Percentiles rank a stretch among this genome's conserved stretches.
Conservation (phyloP, 2,888 invertebrate species). For the Drosophila ustulata region DNA sequence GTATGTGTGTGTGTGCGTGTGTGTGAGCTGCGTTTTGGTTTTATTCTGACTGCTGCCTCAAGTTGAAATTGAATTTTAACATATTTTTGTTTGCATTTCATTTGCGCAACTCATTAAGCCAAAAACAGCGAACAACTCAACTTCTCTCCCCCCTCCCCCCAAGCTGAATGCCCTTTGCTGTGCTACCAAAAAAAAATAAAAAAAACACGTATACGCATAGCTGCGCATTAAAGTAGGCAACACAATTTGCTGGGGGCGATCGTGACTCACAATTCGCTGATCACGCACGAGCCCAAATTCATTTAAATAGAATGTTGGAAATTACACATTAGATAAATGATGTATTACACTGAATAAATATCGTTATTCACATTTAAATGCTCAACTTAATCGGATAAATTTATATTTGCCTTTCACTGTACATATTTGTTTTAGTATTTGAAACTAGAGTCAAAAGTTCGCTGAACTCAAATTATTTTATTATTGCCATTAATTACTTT, state of each 20-base stretch:
- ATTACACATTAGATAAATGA: no score
- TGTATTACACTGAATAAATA: no score
- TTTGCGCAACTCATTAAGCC: constrained; percentile 68
- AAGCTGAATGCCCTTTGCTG: neutral
- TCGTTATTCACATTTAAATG: no score
- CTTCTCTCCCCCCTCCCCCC: neutral
- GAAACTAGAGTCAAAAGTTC: no score
- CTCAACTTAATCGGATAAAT: no score
- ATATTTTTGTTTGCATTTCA: constrained; percentile 69
- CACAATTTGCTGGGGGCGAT: constrained; percentile 5
- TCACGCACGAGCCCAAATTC: neutral
- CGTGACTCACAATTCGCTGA: constrained; percentile 1
- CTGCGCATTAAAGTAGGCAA: constrained; percentile 18
- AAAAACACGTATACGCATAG: constrained; percentile 1
- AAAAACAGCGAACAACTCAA: constrained; percentile 37
- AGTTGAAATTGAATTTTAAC: constrained; percentile 70
- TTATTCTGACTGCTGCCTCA: constrained; percentile 51
- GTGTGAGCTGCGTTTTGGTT: constrained; percentile 40
- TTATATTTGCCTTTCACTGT: no score
- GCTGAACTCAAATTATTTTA: no score
- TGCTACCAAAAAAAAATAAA: neutral
- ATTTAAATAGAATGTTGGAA: no score
- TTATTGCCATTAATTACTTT: no score
- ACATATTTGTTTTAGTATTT: no score
- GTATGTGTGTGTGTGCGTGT: constrained; percentile 10